Evolutionary conservation across 2,113 vertebrate genomes (phyloP), one percentile per base, ranked within the genome.

Genomic region (Solea senegalensis): DNA sequence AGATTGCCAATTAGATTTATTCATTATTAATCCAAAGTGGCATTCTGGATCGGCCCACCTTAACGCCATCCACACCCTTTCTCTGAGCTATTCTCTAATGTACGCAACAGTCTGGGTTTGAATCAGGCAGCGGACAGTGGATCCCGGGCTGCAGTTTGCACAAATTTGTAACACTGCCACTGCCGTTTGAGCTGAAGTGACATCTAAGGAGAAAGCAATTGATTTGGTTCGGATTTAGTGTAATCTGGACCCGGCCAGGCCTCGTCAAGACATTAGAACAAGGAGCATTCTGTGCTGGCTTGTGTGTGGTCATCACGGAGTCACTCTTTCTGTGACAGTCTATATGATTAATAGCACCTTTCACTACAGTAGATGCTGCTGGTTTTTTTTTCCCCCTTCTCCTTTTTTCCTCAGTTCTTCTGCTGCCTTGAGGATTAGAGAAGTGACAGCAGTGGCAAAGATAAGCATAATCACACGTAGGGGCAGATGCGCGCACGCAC

Each of bases 341-440:
- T 62, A 44, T 39, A 3, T 89, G 91, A 93, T 86, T 88, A 91
- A 92, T 88, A 78, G 4, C 84, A 90, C 72, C 83, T 90, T 80
- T 88, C 88, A 84, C 67, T 54, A 21, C 62, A 3, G 6, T 7
- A 43, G 21, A 76, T 78, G 65, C 58, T 71, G 71, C n/a, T n/a
- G 6, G 49, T 50, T 50, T 45, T 64, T 9, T 27, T 34, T 34
- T 1, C 21, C 21, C 21, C 21, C 59, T 53, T 48, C 54, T 62
- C 65, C 55, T 50, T 28, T 51, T 34, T 41, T 48, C 67, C 61
- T 64, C n/a, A 0, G 51, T 52, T 66, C 45, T 52, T 21, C 65
- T 16, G 28, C 34, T 48, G 60, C 77, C 73, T 66, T 64, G 26
- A 74, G 69, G 76, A 81, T 81, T 70, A 83, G 57, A 56, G 53